Evolutionary conservation across 2,888 invertebrate genomes (phyloP).

Genomic region (Achlya flavicornis): DNA sequence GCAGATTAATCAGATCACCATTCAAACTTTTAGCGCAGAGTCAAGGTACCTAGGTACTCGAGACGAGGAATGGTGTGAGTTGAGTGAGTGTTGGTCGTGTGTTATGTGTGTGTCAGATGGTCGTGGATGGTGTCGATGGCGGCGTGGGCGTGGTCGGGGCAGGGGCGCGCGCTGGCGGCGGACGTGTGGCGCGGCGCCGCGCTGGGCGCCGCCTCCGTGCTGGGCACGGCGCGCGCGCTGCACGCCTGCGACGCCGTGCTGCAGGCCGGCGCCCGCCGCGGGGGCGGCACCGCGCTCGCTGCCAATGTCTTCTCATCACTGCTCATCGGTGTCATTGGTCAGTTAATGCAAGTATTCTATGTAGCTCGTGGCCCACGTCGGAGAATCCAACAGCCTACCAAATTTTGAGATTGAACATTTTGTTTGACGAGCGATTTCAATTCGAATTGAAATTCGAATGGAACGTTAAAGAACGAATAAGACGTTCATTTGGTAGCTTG

Average conservation of each 20-base stretch:
- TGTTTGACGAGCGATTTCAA: no score
- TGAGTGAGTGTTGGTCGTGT: not conserved
- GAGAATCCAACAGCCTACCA: no score
- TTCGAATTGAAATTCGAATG: no score
- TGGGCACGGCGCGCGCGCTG: constrained; percentile 77
- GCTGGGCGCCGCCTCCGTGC: constrained; percentile 69
- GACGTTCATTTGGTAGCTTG: no score
- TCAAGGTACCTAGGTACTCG: no score
- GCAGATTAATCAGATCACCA: no score
- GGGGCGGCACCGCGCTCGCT: constrained; percentile 69
- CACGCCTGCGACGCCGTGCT: constrained; percentile 76
- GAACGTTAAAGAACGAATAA: no score
- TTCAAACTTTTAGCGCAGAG: no score
- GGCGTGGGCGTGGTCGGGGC: constrained; percentile 68
- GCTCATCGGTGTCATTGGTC: constrained; percentile 74
- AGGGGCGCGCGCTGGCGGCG: constrained; percentile 70
- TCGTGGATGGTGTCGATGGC: constrained; percentile 69
- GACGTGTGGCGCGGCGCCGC: constrained; percentile 73
- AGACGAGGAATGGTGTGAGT: no score
- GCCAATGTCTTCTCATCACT: constrained; percentile 76
- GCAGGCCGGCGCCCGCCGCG: constrained; percentile 70
- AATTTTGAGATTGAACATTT: no score
- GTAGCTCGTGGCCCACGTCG: no score
- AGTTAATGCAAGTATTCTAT: constrained; percentile 12
- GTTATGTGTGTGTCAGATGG: constrained; percentile 53